These are phyloP conservation scores for Apeltes quadracus DNA, from an alignment of 2,113 vertebrate species.

Conservation along the genomic window DNA sequence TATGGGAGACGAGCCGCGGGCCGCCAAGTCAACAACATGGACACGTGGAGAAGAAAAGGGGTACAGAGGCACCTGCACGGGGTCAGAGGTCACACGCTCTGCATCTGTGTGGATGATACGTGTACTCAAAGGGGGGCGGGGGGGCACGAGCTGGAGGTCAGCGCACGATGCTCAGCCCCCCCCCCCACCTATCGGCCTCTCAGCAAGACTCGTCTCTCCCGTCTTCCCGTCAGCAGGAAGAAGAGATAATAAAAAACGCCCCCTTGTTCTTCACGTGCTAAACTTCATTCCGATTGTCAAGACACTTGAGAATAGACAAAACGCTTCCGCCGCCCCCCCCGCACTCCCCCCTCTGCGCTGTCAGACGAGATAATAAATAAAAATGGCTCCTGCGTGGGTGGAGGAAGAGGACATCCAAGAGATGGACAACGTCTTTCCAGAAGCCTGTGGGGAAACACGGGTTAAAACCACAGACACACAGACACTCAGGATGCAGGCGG, in stretches of 20 bases:
- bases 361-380: conserved; percentile 78
- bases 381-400: conserved; percentile 68
- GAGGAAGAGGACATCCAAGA: conserved; percentile 59
- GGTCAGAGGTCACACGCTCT: too few relatives aligned
- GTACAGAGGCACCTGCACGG: not conserved
- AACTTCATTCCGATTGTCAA: conserved; percentile 81
- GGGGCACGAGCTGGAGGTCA: conserved; percentile 78
- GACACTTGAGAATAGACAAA: conserved; percentile 81
- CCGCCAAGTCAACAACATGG: conserved; percentile 14
- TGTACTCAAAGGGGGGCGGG: conserved; percentile 75
- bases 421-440: conserved; percentile 73
- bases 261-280: conserved; percentile 69
- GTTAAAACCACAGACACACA: conserved; percentile 59
- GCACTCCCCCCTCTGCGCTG: conserved; percentile 70
- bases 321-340: conserved; percentile 65
- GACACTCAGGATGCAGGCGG: conserved; percentile 51
- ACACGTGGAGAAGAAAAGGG: not conserved
- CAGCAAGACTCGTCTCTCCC: conserved; percentile 23
- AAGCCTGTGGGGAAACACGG: conserved; percentile 60
- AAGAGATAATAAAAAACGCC: conserved; percentile 37
- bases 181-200: conserved; percentile 44
- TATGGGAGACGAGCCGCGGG: not conserved
- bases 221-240: conserved; percentile 49
- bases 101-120: too few relatives aligned
- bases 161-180: conserved; percentile 55